Evolutionary conservation across 2,888 invertebrate genomes (phyloP), one percentile per base, ranked within the genome.

Genomic region (Vanessa cardui): DNA sequence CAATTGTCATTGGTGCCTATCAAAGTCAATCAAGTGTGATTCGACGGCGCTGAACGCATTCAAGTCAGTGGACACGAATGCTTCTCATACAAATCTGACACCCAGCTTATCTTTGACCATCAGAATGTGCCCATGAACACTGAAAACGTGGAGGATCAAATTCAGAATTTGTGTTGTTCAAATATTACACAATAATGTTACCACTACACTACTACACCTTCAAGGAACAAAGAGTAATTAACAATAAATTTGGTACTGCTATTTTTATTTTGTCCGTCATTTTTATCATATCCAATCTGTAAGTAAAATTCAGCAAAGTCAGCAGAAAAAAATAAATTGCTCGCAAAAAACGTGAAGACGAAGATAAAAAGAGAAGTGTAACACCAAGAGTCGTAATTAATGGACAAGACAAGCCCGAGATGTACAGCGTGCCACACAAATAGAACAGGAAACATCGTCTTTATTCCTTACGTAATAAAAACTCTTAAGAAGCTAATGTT

Each of bases 271-370:
- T 12, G 33, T 59, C 12, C 12, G 39, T 4, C 39, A 4, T 61
- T 69, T 77, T 77, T 75, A 73, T 72, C 68, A 75, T 68, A 71
- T 68, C 73, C 77, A 77, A 87, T 87, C 84, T 86, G 84, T 83
- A 79, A 86, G 83, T 84, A 83, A 85, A 87, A 87, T 86, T 83
- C 76, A 69, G 73, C 77, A 58, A 61, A 80, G 83, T 83, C 80
- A 80, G 78, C 81, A 75, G 82, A 82, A 80, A 80, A 80, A 86
- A 88, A 87, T 84, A 86, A 87, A 87, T 86, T 86, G 83, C 83
- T 84, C 78, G 79, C 79, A 73, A 82, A 85, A 39, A 85, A 84
- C 79, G 78, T 75, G 69, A 66, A 67, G 67, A 68, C 64, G 66
- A 66, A 69, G 74, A 80, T 77, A 81, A 83, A 83, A 84, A 82